A percentile compares a stretch with the other conserved stretches of the same genome.
These are phyloP conservation scores for Mizuhopecten yessoensis DNA, from an alignment of 1,140 invertebrate genomes.

Conservation along the genomic window DNA sequence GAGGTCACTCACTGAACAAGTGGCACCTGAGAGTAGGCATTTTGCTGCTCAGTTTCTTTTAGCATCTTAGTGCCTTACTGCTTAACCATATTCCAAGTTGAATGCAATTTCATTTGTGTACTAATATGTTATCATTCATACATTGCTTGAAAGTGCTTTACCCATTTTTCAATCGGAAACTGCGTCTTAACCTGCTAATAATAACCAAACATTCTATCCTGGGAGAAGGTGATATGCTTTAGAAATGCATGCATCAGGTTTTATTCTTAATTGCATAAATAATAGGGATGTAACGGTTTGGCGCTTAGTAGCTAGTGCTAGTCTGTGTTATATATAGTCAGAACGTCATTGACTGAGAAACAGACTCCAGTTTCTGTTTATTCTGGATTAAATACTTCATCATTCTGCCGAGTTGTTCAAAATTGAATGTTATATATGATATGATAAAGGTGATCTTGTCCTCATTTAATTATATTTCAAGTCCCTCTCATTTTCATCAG, in stretches of 20 bases:
- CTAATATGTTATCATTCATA: background rate
- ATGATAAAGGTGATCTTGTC: too few relatives aligned
- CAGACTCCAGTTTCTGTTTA: background rate
- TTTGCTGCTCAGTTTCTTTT: constrained; percentile 23
- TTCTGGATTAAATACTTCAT: background rate
- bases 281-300: background rate
- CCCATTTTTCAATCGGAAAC: too few relatives aligned
- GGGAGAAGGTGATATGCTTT: background rate
- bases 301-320: background rate
- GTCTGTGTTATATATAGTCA: background rate
- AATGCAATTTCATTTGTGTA: background rate
- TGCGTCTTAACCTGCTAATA: too few relatives aligned
- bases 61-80: background rate
- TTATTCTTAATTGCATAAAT: background rate
- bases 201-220: background rate
- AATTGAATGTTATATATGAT: too few relatives aligned
- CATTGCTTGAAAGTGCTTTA: background rate
- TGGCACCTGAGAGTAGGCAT: constrained; percentile 47
- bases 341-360: background rate
- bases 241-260: background rate
- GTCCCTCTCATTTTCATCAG: too few relatives aligned
- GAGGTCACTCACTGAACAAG: constrained; percentile 36
- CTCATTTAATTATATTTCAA: too few relatives aligned
- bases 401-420: background rate
- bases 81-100: background rate